A percentile compares a stretch with the other conserved stretches of the same genome.
These are phyloP conservation scores for Xenopus borealis DNA, from an alignment of 2,113 vertebrate species.

Conservation along the genomic window DNA sequence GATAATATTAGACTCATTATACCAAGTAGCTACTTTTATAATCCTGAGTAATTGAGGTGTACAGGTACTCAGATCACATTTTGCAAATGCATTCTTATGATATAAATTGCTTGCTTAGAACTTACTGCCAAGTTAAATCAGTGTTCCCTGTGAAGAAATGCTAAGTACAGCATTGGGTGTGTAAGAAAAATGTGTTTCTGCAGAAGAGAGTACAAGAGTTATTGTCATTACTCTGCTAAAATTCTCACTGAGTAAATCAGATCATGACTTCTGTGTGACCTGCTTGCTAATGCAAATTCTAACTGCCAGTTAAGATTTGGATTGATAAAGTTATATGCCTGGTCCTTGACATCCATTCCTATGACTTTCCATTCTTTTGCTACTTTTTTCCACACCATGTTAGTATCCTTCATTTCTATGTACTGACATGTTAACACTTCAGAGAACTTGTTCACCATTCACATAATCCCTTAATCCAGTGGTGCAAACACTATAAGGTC, in stretches of 20 bases:
- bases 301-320: neutral
- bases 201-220: neutral
- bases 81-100: constrained; percentile 1
- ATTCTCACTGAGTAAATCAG: constrained; percentile 14
- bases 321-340: neutral
- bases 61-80: constrained; percentile 1
- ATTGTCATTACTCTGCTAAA: constrained; percentile 9
- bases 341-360: neutral
- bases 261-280: neutral
- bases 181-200: constrained; percentile 6
- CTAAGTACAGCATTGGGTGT: neutral
- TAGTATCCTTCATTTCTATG: no score
- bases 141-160: neutral
- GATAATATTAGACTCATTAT: no score
- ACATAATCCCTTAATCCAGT: no score
- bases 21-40: no score
- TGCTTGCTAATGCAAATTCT: neutral
- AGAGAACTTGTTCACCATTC: no score
- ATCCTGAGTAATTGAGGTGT: no score
- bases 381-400: no score
- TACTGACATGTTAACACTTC: no score
- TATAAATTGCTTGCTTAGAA: neutral
- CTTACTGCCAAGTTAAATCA: neutral
- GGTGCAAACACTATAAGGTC: no score
- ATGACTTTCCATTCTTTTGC: neutral